phyloP scores from a whole-genome alignment of 2,113 vertebrate species.

The Cochlearius cochlearius region DNA sequence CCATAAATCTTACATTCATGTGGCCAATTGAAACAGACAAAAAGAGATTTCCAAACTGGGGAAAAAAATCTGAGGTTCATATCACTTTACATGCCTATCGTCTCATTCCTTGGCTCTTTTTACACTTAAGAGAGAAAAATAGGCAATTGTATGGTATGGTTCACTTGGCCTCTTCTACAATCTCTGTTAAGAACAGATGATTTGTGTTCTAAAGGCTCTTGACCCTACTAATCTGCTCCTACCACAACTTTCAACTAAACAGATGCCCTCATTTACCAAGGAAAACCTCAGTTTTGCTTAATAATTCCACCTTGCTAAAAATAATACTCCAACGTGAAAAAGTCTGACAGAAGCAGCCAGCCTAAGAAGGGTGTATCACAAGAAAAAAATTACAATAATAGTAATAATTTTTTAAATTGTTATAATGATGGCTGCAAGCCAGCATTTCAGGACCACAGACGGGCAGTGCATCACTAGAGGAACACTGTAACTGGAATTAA shows the following conservation, averaged over 20 bases:
- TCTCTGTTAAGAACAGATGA: not conserved
- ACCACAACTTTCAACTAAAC: not conserved
- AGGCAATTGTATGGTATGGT: not conserved
- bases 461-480: not conserved
- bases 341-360: not conserved
- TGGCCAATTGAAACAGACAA: not conserved
- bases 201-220: not conserved
- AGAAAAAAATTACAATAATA: not conserved
- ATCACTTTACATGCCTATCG: accelerated
- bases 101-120: not conserved
- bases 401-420: not conserved
- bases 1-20: not conserved
- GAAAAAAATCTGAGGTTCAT: not conserved
- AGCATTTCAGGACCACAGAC: not conserved
- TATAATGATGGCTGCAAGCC: not conserved
- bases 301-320: not conserved
- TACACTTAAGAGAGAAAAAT: not conserved
- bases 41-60: not conserved
- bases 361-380: not conserved
- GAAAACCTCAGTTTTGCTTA: not conserved
- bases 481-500: not conserved
- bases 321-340: not conserved
- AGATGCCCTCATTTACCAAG: not conserved
- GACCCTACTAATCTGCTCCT: not conserved
- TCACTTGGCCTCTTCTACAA: not conserved